A percentile compares a stretch with the other conserved stretches of the same genome.
Evolutionary conservation across 2,797 vertebrate genomes (phyloP).

Genomic region (Danionella dracula): DNA sequence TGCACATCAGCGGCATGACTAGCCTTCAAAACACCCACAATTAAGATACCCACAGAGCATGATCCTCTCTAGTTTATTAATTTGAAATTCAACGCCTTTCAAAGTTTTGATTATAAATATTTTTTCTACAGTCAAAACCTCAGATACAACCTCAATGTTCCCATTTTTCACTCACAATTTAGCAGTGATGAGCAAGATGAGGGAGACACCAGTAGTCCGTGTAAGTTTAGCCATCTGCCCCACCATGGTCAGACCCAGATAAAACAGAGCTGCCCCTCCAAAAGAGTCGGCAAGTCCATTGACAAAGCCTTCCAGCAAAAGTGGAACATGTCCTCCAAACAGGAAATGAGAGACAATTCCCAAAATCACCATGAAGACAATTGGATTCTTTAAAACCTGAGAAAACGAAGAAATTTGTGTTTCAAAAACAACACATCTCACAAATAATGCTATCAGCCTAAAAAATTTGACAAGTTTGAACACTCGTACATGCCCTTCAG

Average conservation of each 20-base stretch:
- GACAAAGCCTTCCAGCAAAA: slow-evolving; percentile 85
- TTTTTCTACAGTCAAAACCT: too few relatives aligned
- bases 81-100: too few relatives aligned
- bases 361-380: slow-evolving; percentile 94
- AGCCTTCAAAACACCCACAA: slow-evolving; percentile 64
- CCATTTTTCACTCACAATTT: slow-evolving; percentile 86
- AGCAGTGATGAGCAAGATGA: slow-evolving; percentile 94
- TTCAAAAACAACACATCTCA: too few relatives aligned
- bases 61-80: too few relatives aligned
- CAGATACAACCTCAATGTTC: neutral
- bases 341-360: slow-evolving; percentile 89
- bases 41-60: too few relatives aligned
- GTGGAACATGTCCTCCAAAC: slow-evolving; percentile 81
- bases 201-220: slow-evolving; percentile 83
- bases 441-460: too few relatives aligned
- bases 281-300: slow-evolving; percentile 91
- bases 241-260: slow-evolving; percentile 92
- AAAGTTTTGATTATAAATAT: too few relatives aligned
- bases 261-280: slow-evolving; percentile 90
- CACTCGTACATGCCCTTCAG: too few relatives aligned
- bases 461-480: too few relatives aligned
- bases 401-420: neutral
- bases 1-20: slow-evolving; percentile 90
- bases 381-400: slow-evolving; percentile 89
- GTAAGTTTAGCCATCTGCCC: slow-evolving; percentile 86